Base-by-base conservation (phyloP, 64 coral and sea anemone genomes). In the Pocillopora damicornis region DNA sequence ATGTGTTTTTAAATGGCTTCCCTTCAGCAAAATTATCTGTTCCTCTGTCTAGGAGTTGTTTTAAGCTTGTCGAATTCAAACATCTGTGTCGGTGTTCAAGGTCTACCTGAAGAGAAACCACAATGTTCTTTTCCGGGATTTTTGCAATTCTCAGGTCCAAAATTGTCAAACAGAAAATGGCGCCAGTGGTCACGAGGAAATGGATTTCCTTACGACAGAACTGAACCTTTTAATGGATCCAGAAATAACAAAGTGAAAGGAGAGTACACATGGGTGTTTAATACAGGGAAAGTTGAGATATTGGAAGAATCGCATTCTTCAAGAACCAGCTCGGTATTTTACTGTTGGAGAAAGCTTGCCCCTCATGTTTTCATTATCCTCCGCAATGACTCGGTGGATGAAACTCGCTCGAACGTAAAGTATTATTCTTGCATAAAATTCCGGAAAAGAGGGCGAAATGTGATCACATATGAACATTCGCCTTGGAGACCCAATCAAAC, bases 301-400 rank as follows among this genome's bases (percentile, higher is more conserved):
- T 25, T 71, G 69, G 65, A 14, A 10, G 30, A 73, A 0, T 74
- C 51, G 9, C 25, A 59, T 23, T 63, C 75, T 26, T 63, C 38
- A 58, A 23, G 59, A 12, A 79, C 25, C 13, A 37, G 0, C 35
- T 37, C 25, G 13, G 65, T 26, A n/a, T 87, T 87, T 60, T 35
- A 80, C 9, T 91, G 90, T 67, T 58, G 35, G 35, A 23, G 72
- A 38, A 85, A 85, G n/a, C 37, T 69, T 71, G 36, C 81, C 57
- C 65, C 81, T 20, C 81, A 87, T 79, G 56, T 77, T 36, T 91
- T 91, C 58, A 91, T 91, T 59, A 87, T 91, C 60, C 87, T 56
- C 11, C 72, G 63, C 11, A 72, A 72, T 17, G 22, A 85, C 57
- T 18, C 18, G 10, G 56, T 38, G 17, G 57, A 68, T 20, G 68